Evolutionary conservation across 2,888 invertebrate species (phyloP).

Genomic region (Catocala nupta): DNA sequence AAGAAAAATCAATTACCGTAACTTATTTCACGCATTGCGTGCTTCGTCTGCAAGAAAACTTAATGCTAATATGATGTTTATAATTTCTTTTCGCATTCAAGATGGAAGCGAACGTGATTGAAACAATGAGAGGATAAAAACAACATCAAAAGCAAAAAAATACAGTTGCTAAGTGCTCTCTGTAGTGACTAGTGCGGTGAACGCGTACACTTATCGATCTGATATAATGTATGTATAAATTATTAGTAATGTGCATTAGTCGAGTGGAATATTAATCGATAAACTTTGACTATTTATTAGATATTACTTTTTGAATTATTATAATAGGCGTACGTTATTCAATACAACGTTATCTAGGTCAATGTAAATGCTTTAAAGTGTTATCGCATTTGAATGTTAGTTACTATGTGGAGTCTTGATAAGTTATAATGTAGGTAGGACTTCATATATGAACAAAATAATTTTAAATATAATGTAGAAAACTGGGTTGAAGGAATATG

Average conservation of each 20-base stretch:
- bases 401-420: background rate
- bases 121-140: constrained; percentile 11
- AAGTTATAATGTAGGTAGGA: background rate
- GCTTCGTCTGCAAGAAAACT: too few relatives aligned
- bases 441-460: too few relatives aligned
- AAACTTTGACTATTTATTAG: too few relatives aligned
- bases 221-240: background rate
- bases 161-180: constrained; percentile 15
- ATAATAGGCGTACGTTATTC: background rate
- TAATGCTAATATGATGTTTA: background rate
- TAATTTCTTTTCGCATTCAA: background rate
- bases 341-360: background rate
- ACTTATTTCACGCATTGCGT: too few relatives aligned
- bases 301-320: too few relatives aligned
- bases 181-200: constrained; percentile 7
- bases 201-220: constrained; percentile 1
- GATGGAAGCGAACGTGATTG: background rate
- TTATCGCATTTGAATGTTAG: constrained; percentile 1
- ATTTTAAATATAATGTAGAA: too few relatives aligned
- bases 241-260: background rate
- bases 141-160: constrained; percentile 12
- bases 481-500: too few relatives aligned
- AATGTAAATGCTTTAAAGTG: constrained; percentile 1
- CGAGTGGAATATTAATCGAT: constrained; percentile 7
- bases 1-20: too few relatives aligned